Evolutionary conservation across 1,140 invertebrate species (phyloP).

Genomic region (Tigriopus japonicus): DNA sequence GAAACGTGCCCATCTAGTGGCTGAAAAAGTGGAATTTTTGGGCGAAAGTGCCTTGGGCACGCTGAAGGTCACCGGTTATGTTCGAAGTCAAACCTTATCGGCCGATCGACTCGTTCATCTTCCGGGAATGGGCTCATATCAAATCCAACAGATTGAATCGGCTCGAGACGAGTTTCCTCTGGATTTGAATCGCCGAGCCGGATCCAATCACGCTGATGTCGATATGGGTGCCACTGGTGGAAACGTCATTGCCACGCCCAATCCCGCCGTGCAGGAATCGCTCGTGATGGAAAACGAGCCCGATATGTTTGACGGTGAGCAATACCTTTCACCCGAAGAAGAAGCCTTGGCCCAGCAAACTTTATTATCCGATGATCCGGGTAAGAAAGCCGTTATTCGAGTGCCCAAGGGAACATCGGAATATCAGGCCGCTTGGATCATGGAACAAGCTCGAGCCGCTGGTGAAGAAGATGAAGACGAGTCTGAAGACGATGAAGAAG

Average conservation of each 20-base stretch:
- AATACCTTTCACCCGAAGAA: constrained; percentile 75
- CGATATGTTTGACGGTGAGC: constrained; percentile 83
- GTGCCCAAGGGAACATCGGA: constrained; percentile 86
- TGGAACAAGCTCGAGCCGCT: constrained; percentile 40
- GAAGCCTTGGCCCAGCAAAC: constrained; percentile 48
- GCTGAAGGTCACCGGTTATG: constrained; percentile 62
- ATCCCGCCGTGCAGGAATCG: constrained; percentile 34
- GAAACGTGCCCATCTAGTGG: constrained; percentile 60
- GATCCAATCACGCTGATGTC: constrained; percentile 4
- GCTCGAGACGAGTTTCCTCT: constrained; percentile 51
- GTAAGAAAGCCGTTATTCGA: constrained; percentile 43
- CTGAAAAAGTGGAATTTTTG: constrained; percentile 47
- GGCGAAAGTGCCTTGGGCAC: constrained; percentile 35
- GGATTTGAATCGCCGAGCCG: constrained; percentile 20
- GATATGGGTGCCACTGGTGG: not conserved
- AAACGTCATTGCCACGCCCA: constrained; percentile 3
- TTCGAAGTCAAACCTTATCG: constrained; percentile 51
- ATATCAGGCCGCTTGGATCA: constrained; percentile 92
- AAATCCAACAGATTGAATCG: constrained; percentile 60
- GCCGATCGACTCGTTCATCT: constrained; percentile 77
- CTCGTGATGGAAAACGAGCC: constrained; percentile 56
- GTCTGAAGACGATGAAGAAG: constrained; percentile 19
- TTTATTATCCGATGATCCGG: constrained; percentile 21
- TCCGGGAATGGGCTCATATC: constrained; percentile 74
- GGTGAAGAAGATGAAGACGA: constrained; percentile 20